Evolutionary conservation across 2,888 invertebrate genomes (phyloP), one percentile per base, ranked within the genome.

Genomic region (Pyrrhopygopsis socrates): DNA sequence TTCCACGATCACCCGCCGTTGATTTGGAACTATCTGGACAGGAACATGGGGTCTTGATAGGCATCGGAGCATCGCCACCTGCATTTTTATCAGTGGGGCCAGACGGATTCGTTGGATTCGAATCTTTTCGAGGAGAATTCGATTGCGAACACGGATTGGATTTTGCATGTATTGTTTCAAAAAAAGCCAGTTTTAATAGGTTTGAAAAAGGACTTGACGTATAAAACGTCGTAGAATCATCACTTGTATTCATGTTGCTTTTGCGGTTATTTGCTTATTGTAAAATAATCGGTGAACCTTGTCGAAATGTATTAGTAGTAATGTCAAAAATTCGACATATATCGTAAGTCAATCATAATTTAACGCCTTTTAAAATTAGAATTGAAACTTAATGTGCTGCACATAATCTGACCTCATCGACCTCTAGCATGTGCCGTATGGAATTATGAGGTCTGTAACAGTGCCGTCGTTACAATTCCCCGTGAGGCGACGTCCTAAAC

Each of bases 101-200:
- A 29, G 75, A 9, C 65, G 45, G 45, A 24, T 30, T 24, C 41
- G 54, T n/a, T 27, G 78, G 8, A 38, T 13, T 88, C 54, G 92
- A 79, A 15, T 95, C 94, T 34, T 91, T 95, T 75, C 95, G 94
- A 6, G 97, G 96, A 29, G 96, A 94, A 87, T 87, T 91, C 63
- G 93, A 68, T 76, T 84, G 92, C 0, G 96, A 94, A 63, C 92
- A 92, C n/a, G 96, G 93, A 92, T 94, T 95, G 22, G 94, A 95
- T 92, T 96, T 97, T 2, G 97, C 97, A 87, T 97, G 95, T 85
- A 97, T 94, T 13, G 96, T 96, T 84, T 97, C 96, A 91, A 97
- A 96, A 77, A 97, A 89, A 54, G 95, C 94, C 60, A 96, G 86
- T 90, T 95, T 96, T 54, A 97, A 92, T 82, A 97, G 93, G 94